Conservation (phyloP, 2,113 vertebrate species). For the Erpornis zantholeuca region DNA sequence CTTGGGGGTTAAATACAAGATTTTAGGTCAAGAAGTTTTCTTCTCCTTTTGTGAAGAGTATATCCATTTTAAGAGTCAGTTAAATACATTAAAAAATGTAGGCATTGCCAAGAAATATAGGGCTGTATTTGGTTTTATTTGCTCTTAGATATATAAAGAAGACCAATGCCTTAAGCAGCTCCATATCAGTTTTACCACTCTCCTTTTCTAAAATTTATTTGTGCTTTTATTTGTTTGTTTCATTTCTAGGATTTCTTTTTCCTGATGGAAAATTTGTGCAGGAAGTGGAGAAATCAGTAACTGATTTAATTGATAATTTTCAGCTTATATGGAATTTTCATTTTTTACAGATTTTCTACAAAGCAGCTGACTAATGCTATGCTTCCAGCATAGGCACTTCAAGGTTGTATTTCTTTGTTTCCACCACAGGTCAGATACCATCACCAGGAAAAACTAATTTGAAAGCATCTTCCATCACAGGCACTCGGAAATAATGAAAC, state of each 20-base stretch:
- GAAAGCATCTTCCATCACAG: conserved; percentile 39
- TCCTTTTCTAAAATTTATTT: neutral
- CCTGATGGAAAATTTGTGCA: neutral
- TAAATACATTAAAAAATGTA: neutral
- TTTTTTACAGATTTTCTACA: conserved; percentile 30
- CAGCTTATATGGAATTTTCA: conserved; percentile 3
- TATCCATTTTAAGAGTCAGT: neutral
- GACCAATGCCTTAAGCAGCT: neutral
- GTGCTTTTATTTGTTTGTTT: conserved; percentile 4
- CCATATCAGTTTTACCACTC: neutral
- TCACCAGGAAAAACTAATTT: conserved; percentile 46
- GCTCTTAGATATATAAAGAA: neutral
- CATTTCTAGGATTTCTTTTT: conserved; percentile 49
- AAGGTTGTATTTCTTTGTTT: conserved; percentile 15
- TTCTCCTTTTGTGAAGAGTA: neutral
- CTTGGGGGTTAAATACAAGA: neutral
- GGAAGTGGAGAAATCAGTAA: neutral
- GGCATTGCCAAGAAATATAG: neutral
- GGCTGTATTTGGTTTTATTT: neutral
- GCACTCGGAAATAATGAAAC: neutral
- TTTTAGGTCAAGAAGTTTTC: neutral
- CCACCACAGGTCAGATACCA: conserved; percentile 34
- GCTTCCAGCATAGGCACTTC: neutral
- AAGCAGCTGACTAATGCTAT: neutral
- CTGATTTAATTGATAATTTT: conserved; percentile 14